Evolutionary conservation across 2,888 invertebrate genomes (phyloP), one percentile per base, ranked within the genome.

Genomic region (Lycia hirtaria): DNA sequence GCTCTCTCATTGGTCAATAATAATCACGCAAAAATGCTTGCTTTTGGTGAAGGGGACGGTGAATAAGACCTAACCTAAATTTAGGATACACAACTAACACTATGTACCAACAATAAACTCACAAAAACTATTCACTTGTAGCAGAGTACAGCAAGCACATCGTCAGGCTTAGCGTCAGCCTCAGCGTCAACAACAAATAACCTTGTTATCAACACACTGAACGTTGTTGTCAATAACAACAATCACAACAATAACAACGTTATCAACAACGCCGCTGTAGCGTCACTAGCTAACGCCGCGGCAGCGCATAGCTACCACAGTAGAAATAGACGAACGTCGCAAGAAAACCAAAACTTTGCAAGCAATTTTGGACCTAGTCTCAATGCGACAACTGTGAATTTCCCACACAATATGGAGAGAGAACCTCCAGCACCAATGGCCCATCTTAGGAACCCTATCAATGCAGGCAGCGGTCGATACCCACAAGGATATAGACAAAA

Each of bases 161-260:
- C 92, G 10, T 89, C 92, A 12, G 87, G 79, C 32, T 56, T 75
- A 24, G 41, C 52, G 3, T 66, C 78, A 3, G 65, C 79, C 41
- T 89, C 92, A 49, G 92, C 92, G 62, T 92, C 92, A 57, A 89
- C 92, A 47, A 92, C 92, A 56, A 92, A 92, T 87, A 92, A 86
- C 80, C 81, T 93, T 63, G 88, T 91, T 69, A 92, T 90, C 85
- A 92, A 90, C 85, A 92, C 88, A 64, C 72, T 90, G 50, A 92
- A 88, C 73, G 92, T 91, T 75, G 92, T 92, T 64, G 93, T 89
- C 48, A 92, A 91, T 77, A 92, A 93, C 87, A 88, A 93, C 81
- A 89, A 93, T 71, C 88, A 93, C 74, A 87, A 91, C 81, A 88
- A 93, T 83, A 88, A 92, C 76, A 92, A 93, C 59, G 89, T 92